These are phyloP conservation scores for Orchestes rusci DNA, from an alignment of 2,888 invertebrate genomes.

Conservation along the genomic window DNA sequence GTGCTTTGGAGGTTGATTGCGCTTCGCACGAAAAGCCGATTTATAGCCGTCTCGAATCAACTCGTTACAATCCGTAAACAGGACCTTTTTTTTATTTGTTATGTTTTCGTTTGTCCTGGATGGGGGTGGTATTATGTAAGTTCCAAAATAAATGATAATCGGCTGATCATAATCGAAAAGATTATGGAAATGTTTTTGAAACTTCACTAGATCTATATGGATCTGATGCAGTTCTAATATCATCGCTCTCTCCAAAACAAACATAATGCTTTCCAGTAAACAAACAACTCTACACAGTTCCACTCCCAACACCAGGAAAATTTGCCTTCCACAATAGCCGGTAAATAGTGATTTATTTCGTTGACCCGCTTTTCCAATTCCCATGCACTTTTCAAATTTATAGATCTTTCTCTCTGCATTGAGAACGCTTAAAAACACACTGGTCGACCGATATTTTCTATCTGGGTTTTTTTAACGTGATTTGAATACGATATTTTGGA, in stretches of 20 bases:
- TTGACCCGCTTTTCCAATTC: slow-evolving; percentile 26
- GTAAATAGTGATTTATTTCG: slow-evolving; percentile 25
- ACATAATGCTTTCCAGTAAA: too few species aligned
- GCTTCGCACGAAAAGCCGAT: slow-evolving; percentile 12
- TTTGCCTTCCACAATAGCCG: slow-evolving; percentile 16
- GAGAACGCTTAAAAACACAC: slow-evolving; percentile 19
- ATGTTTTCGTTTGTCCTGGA: too few species aligned
- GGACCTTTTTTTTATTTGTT: slow-evolving; percentile 7
- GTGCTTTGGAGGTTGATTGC: slow-evolving; percentile 4
- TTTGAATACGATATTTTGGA: too few species aligned
- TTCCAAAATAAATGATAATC: too few species aligned
- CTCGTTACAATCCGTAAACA: slow-evolving; percentile 11
- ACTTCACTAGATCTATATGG: too few species aligned
- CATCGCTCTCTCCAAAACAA: too few species aligned
- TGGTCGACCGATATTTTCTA: slow-evolving; percentile 13
- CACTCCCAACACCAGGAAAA: slow-evolving; percentile 5
- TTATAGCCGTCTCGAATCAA: slow-evolving; percentile 8
- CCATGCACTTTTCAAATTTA: slow-evolving; percentile 24
- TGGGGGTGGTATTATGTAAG: too few species aligned
- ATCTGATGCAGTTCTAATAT: too few species aligned
- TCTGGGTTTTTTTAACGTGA: too few species aligned
- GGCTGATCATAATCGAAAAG: too few species aligned
- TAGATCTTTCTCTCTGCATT: slow-evolving; percentile 17
- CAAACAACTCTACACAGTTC: slow-evolving; percentile 3
- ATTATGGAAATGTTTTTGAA: too few species aligned